Evolutionary conservation across 2,113 vertebrate genomes (phyloP).

Genomic region (Platysteira castanea): DNA sequence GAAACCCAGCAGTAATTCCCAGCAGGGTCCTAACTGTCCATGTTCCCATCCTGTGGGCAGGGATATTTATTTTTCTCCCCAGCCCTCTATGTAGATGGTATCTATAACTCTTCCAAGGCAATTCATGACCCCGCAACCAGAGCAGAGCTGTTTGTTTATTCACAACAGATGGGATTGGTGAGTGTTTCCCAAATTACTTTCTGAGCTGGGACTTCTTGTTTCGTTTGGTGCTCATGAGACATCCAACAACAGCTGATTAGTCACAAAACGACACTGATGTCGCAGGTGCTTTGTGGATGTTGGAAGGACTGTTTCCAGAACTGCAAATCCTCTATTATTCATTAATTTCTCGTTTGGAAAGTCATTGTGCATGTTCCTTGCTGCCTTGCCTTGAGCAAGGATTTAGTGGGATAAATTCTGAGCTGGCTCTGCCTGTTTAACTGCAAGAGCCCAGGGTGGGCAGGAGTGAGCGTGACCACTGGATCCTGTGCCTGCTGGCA

Average conservation of each 20-base stretch:
- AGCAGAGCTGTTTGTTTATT: conserved; percentile 49
- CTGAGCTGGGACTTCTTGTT: conserved; percentile 50
- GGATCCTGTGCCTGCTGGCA: neutral
- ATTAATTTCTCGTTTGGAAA: neutral
- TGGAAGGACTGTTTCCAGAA: neutral
- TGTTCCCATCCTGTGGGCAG: neutral
- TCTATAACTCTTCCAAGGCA: neutral
- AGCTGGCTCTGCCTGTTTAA: neutral
- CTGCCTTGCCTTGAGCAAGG: neutral
- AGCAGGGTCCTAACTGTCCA: neutral
- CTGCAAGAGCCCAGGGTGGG: neutral
- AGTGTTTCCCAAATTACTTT: conserved; percentile 37
- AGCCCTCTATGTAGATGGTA: neutral
- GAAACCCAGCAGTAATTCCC: neutral
- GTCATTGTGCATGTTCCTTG: neutral
- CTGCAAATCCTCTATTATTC: neutral
- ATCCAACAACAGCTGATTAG: conserved; percentile 45
- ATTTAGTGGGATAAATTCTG: neutral
- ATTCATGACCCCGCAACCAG: neutral
- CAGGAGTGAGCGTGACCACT: neutral
- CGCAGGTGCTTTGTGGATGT: conserved; percentile 17
- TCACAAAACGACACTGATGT: conserved; percentile 38
- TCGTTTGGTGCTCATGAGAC: neutral
- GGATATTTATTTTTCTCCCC: neutral
- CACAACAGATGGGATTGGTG: conserved; percentile 45